These are phyloP conservation scores for Synanthedon myopaeformis DNA, from an alignment of 2,888 invertebrate species.

Conservation along the genomic window DNA sequence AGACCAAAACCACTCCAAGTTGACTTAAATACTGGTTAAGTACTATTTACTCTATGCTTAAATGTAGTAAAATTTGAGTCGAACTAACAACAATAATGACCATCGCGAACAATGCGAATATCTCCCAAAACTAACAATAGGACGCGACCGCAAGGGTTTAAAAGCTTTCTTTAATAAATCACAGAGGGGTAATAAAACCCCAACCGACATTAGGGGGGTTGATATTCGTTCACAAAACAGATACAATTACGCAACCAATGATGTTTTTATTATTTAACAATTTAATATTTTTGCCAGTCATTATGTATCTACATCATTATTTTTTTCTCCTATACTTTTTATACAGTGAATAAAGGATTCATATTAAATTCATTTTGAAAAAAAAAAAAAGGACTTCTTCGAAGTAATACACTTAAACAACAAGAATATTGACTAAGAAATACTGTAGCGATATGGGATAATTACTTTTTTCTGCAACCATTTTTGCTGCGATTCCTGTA, in stretches of 20 bases:
- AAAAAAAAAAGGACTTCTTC: too few species aligned
- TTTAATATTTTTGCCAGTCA: slow-evolving; percentile 39
- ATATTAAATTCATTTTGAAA: too few species aligned
- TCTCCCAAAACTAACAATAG: slow-evolving; percentile 21
- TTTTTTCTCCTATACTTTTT: slow-evolving; percentile 1
- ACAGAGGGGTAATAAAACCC: slow-evolving; percentile 25
- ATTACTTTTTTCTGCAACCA: too few species aligned
- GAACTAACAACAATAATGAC: slow-evolving; percentile 39
- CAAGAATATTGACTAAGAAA: too few species aligned
- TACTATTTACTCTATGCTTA: too few species aligned
- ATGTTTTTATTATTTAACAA: slow-evolving; percentile 42
- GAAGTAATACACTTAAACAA: too few species aligned
- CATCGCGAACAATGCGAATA: slow-evolving; percentile 25
- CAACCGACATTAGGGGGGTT: slow-evolving; percentile 11
- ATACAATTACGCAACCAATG: slow-evolving; percentile 52
- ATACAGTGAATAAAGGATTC: too few species aligned
- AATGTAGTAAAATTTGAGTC: slow-evolving; percentile 15
- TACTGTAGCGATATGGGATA: too few species aligned
- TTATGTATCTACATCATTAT: slow-evolving; percentile 11
- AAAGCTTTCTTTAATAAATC: slow-evolving; percentile 67
- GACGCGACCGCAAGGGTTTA: slow-evolving; percentile 55
- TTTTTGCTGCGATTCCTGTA: too few species aligned
- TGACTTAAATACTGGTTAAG: too few species aligned
- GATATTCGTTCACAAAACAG: slow-evolving; percentile 28
- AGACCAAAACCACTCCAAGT: slow-evolving; percentile 2